Percentiles rank a stretch among this genome's conserved stretches.
Evolutionary conservation across 2,888 invertebrate species (phyloP).

Genomic region (Elysia crispata): DNA sequence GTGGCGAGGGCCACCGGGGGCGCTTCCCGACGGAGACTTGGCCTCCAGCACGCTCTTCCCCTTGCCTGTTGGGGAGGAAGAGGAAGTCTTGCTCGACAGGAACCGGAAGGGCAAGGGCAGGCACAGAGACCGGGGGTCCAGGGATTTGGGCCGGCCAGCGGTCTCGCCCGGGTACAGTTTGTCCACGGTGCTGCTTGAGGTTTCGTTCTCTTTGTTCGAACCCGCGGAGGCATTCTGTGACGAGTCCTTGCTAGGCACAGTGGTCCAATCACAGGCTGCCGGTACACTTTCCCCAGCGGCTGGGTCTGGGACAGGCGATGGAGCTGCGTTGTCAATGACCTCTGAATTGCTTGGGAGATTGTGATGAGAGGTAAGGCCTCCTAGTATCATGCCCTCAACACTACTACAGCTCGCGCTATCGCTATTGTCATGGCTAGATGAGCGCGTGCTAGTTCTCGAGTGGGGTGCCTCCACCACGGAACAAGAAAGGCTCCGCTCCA

Average conservation of each 20-base stretch:
- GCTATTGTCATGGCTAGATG: neutral
- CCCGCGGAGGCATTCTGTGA: conserved; percentile 43
- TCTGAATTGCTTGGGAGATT: no score
- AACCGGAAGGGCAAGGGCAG: conserved; percentile 50
- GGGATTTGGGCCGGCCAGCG: neutral
- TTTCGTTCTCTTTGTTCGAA: neutral
- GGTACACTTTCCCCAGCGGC: no score
- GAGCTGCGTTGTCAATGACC: no score
- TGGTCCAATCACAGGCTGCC: conserved; percentile 5
- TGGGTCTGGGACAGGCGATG: neutral
- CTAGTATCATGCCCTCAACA: neutral
- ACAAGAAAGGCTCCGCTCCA: conserved; percentile 61
- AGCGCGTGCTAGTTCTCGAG: conserved; percentile 39
- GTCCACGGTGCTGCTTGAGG: neutral
- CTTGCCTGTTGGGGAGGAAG: conserved; percentile 30
- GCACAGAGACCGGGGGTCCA: conserved; percentile 33
- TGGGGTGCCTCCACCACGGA: conserved; percentile 58
- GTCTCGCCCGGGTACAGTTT: neutral
- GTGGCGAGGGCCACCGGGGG: conserved; percentile 5
- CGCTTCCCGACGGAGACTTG: conserved; percentile 43
- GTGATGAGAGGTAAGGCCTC: neutral
- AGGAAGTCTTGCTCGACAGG: conserved; percentile 13
- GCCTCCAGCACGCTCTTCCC: conserved; percentile 43
- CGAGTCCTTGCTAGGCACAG: neutral
- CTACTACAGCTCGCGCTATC: neutral